phyloP scores from a whole-genome alignment of 2,797 vertebrate species.

The Danio kyathit region DNA sequence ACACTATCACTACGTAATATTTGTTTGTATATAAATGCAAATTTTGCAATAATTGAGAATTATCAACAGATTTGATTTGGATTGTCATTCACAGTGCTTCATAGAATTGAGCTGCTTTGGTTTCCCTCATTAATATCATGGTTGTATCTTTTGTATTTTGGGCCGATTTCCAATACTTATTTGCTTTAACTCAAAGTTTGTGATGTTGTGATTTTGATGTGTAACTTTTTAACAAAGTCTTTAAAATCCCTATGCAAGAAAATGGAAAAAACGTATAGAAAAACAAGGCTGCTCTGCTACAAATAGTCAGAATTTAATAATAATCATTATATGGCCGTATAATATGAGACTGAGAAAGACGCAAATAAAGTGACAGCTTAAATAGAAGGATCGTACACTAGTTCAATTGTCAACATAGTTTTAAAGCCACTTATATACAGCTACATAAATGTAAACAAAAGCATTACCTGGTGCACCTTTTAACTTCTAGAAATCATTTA shows the following conservation, averaged over 20 bases:
- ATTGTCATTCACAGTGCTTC: not conserved
- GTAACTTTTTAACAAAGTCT: not conserved
- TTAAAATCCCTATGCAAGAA: not conserved
- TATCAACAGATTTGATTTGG: not conserved
- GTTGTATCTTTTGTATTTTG: not conserved
- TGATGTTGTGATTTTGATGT: not conserved
- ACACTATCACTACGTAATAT: no score
- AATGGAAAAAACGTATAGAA: not conserved
- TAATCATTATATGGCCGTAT: not conserved
- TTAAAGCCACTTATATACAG: not conserved
- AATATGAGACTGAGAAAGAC: not conserved
- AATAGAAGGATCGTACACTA: not conserved
- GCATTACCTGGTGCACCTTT: not conserved
- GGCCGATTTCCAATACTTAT: not conserved
- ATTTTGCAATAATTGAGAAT: not conserved
- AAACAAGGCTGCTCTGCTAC: not conserved
- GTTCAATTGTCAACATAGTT: not conserved
- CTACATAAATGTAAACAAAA: not conserved
- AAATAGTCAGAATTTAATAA: constrained; percentile 1
- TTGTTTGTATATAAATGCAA: not conserved
- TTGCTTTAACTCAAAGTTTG: not conserved
- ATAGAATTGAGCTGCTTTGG: no score
- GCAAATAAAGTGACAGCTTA: not conserved
- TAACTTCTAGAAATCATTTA: not conserved
- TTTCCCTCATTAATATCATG: not conserved